These are phyloP conservation scores for Empis stercorea DNA, from an alignment of 2,888 invertebrate genomes.

Conservation along the genomic window DNA sequence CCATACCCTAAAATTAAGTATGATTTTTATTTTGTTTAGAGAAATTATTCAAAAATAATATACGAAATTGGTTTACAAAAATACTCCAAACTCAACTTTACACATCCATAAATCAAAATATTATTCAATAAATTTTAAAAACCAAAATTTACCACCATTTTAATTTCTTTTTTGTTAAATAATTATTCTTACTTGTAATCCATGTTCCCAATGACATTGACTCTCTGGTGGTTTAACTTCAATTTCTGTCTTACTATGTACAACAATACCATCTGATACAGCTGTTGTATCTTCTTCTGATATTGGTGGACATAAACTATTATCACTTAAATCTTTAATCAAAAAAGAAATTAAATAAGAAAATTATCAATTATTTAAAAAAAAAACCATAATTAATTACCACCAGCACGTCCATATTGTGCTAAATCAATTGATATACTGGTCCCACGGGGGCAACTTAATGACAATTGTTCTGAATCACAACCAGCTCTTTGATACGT, in stretches of 20 bases:
- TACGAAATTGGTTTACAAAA: too few relatives aligned
- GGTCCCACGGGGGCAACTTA: slow-evolving; percentile 83
- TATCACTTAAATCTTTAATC: slow-evolving; percentile 30
- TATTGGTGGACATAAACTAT: slow-evolving; percentile 32
- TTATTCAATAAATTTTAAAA: too few relatives aligned
- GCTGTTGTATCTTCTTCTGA: slow-evolving; percentile 29
- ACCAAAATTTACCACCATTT: too few relatives aligned
- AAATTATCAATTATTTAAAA: slow-evolving; percentile 2
- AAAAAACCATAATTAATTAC: slow-evolving; percentile 16
- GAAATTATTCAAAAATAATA: too few relatives aligned
- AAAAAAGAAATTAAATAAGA: background rate
- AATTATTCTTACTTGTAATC: slow-evolving; percentile 52
- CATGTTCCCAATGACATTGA: slow-evolving; percentile 51
- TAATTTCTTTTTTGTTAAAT: too few relatives aligned
- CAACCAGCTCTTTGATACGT: slow-evolving; percentile 87
- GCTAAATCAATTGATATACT: slow-evolving; percentile 83
- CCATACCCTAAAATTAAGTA: too few relatives aligned
- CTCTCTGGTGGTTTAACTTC: slow-evolving; percentile 46
- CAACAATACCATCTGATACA: slow-evolving; percentile 24
- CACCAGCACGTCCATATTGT: slow-evolving; percentile 62
- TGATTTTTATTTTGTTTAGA: too few relatives aligned
- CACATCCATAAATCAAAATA: too few relatives aligned
- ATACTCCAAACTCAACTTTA: too few relatives aligned
- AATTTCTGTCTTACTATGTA: slow-evolving; percentile 36
- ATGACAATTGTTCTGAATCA: slow-evolving; percentile 74